Evolutionary conservation across 2,113 vertebrate genomes (phyloP), one percentile per base, ranked within the genome.

Genomic region (Stigmatopora nigra): DNA sequence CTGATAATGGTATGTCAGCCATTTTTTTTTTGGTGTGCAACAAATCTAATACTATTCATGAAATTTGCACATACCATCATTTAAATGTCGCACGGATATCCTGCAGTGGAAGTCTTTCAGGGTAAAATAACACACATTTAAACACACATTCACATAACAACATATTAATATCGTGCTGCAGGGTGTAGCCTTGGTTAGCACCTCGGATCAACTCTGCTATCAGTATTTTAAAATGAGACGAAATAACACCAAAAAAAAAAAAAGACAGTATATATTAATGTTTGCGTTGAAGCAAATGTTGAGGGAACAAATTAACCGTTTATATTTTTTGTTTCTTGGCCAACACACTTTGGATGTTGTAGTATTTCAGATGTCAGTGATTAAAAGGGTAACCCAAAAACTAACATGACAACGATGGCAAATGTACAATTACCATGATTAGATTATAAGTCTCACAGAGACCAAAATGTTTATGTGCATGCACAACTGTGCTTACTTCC

Each of bases 361-460:
- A 10, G 1, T 36, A 51, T 51, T 57, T 14, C 31, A 68, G 64
- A 60, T 22, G 19, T 41, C 20, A 35, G 2, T 12, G 3, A 19
- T 22, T 48, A 45, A 60, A 35, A 49, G 51, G 16, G 9, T 22
- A 20, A 12, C 53, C 35, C n/a, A n/a, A 44, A 49, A 47, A 45
- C 3, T 47, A 20, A 46, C 38, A 59, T 35, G 44, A 20, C 65
- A 63, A 51, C 15, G 6, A 56, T 59, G 9, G 35, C 22, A 49
- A 65, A 72, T 52, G 20, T 31, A 25, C 25, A 55, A 55, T 31
- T 31, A 68, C 64, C 11, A 9, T 6, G 38, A 64, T 65, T 49
- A 3, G 59, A 25, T 25, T 56, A 65, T 15, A 16, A 73, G 76
- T 82, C 80, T 82, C 83, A 80, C 68, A 77, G 81, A 83, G 81